These are phyloP conservation scores for Xiphorhynchus elegans DNA, from an alignment of 2,113 vertebrate genomes.

Conservation along the genomic window DNA sequence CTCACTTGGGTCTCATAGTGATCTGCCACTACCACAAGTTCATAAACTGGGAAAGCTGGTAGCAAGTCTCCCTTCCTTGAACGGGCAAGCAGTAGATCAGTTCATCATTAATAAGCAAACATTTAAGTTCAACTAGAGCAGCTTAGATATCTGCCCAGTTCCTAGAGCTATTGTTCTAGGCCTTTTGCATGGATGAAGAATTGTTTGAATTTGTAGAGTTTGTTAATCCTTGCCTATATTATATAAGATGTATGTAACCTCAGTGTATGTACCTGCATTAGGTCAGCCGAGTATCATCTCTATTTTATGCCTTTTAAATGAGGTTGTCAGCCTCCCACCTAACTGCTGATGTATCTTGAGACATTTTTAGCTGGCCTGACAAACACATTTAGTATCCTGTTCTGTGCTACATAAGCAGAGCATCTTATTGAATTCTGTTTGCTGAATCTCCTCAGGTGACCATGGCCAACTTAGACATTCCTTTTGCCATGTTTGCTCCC, in stretches of 20 bases:
- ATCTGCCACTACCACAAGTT: neutral
- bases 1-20: neutral
- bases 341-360: neutral
- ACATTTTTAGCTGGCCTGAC: neutral
- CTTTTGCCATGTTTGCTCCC: slow-evolving; percentile 94
- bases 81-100: neutral
- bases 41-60: neutral
- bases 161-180: neutral
- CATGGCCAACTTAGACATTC: slow-evolving; percentile 90
- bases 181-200: neutral
- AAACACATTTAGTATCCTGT: neutral
- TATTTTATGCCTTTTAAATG: neutral
- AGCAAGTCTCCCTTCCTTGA: neutral
- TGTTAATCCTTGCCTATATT: neutral
- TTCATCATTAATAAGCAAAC: neutral
- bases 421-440: slow-evolving; percentile 41
- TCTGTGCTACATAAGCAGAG: neutral
- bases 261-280: neutral
- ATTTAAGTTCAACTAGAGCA: neutral
- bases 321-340: neutral
- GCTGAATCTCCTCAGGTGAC: slow-evolving; percentile 81
- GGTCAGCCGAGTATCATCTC: neutral
- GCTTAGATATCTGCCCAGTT: neutral
- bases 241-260: neutral
- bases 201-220: neutral